Evolutionary conservation across 2,113 vertebrate species (phyloP).

Genomic region (Tychaedon coryphoeus): DNA sequence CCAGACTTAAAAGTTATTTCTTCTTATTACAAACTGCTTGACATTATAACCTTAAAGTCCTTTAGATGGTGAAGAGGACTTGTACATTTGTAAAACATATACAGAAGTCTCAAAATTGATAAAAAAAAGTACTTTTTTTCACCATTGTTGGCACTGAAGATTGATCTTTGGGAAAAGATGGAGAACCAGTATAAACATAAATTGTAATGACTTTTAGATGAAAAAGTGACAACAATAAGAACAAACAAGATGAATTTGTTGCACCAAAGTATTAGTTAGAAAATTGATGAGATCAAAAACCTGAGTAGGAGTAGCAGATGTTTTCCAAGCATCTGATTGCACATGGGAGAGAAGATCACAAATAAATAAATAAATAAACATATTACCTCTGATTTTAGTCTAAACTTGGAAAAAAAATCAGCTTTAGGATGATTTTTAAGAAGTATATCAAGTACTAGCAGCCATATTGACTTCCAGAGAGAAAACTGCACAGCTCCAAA

Average conservation of each 20-base stretch:
- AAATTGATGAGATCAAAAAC: slow-evolving; percentile 32
- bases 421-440: neutral
- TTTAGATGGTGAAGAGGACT: neutral
- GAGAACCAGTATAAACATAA: neutral
- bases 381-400: neutral
- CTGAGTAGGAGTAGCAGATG: slow-evolving; percentile 28
- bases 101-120: neutral
- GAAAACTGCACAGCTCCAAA: neutral
- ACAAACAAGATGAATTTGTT: slow-evolving; percentile 15
- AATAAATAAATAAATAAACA: neutral
- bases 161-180: neutral
- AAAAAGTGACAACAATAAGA: neutral
- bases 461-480: neutral
- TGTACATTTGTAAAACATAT: neutral
- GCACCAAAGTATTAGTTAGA: neutral
- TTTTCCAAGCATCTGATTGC: slow-evolving; percentile 43
- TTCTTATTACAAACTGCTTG: neutral
- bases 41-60: neutral
- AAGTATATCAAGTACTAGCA: neutral
- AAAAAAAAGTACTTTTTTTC: neutral
- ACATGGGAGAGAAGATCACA: neutral
- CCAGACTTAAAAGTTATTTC: neutral
- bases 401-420: neutral
- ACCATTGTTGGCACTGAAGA: neutral
- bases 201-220: neutral